Conservation (phyloP, 2,888 invertebrate genomes). For the Mimas tiliae region DNA sequence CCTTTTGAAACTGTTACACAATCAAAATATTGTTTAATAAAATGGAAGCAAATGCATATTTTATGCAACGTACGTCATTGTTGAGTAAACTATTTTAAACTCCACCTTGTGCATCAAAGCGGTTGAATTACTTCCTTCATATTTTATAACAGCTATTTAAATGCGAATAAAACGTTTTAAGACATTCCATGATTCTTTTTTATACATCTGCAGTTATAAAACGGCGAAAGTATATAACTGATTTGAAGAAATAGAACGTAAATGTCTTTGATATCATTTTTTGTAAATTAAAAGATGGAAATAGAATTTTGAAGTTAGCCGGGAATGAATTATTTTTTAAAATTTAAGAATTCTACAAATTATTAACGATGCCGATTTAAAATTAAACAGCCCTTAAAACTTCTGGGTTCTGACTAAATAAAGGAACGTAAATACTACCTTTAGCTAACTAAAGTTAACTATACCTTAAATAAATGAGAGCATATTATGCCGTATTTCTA, state of each 20-base stretch:
- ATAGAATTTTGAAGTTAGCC: neutral
- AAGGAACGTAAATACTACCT: too few relatives aligned
- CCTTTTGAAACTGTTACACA: neutral
- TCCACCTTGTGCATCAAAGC: constrained; percentile 10
- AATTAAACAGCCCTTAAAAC: too few relatives aligned
- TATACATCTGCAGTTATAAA: constrained; percentile 10
- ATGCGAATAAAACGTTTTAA: constrained; percentile 7
- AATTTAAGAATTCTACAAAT: neutral
- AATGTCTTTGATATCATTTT: neutral
- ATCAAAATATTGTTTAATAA: neutral
- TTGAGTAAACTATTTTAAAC: constrained; percentile 4
- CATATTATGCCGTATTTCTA: too few relatives aligned
- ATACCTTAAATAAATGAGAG: too few relatives aligned
- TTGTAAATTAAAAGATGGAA: neutral
- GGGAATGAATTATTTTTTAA: too few relatives aligned
- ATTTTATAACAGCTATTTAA: constrained; percentile 8
- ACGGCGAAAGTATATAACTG: neutral
- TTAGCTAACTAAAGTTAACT: too few relatives aligned
- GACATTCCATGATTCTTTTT: constrained; percentile 7
- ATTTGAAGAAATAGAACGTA: neutral
- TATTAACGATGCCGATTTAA: too few relatives aligned
- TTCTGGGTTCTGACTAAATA: too few relatives aligned
- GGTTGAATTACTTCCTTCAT: constrained; percentile 19
- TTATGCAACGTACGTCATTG: neutral
- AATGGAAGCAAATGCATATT: neutral